Base-by-base conservation (phyloP, 2,113 vertebrate species). In the Mionectes macconnelli region DNA sequence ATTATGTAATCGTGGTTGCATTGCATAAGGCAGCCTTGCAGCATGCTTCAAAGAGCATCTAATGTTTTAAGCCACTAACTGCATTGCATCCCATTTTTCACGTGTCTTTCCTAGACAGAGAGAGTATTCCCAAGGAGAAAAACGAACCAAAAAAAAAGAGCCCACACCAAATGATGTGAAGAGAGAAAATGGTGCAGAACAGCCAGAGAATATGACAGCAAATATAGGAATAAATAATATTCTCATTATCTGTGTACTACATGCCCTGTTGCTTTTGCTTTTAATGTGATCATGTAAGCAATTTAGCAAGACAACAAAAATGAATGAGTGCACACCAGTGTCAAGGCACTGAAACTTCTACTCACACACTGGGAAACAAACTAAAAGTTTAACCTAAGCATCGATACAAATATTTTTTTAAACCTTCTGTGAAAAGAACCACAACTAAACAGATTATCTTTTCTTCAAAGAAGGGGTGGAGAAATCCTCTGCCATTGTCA, bases 41-140 rank as follows among this genome's bases (percentile, higher is more conserved):
- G 91, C 87, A 84, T 93, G 82, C 45, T 67, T 94, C 78, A 95
- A 93, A 94, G 89, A 96, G 93, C 89, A 92, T 16, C 23, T 94
- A 57, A 79, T 87, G 62, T 82, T 93, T 95, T 67, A 96, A 89
- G 92, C 57, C 10, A 2, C 84, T 78, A 96, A 96, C 84, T 95
- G 39, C 64, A 72, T 82, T 87, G 92, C 73, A 82, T 79, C 73
- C 37, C 60, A 73, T 91, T 92, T 92, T 94, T 93, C 91, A 94
- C 74, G 28, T 56, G 35, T 37, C 63, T 80, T 94, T 80, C 68
- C 63, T 67, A 67, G 59, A 12, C n/a, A 89, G 67, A 35, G 56
- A 90, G 63, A 74, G 44, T 37, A 64, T 18, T 28, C 55, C 63
- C 27, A 2, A 85, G 57, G 45, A 70, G 42, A 59, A 84, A 82